Percentiles rank a stretch among this genome's conserved stretches.
Conservation (phyloP, 1,140 invertebrate species). For the Eufriesea mexicana region DNA sequence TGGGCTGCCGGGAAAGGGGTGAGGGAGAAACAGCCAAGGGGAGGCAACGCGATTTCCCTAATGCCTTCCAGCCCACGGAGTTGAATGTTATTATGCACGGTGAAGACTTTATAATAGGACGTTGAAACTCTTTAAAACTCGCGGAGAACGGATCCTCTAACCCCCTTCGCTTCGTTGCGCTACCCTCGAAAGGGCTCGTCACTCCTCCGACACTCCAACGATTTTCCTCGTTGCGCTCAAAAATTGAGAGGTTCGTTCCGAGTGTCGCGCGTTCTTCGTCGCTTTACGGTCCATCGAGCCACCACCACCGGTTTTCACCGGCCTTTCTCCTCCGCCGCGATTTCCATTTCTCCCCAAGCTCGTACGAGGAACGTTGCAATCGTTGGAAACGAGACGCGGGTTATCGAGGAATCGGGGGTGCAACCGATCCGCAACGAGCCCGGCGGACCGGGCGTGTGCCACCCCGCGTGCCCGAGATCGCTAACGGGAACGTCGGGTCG, state of each 20-base stretch:
- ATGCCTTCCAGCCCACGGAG: slow-evolving; percentile 80
- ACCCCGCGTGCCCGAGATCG: too few relatives aligned
- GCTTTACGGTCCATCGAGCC: not conserved
- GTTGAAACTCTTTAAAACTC: slow-evolving; percentile 80
- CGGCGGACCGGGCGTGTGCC: too few relatives aligned
- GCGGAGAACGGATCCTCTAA: slow-evolving; percentile 51
- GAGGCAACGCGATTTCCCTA: slow-evolving; percentile 78
- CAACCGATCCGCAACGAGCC: too few relatives aligned
- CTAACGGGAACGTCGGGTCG: slow-evolving; percentile 14
- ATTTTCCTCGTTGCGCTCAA: not conserved
- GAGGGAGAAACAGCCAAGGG: slow-evolving; percentile 54
- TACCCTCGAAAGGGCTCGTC: slow-evolving; percentile 28
- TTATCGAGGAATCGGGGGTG: too few relatives aligned
- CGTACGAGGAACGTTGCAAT: too few relatives aligned
- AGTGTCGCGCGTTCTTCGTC: not conserved
- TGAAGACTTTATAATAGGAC: slow-evolving; percentile 82
- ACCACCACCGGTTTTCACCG: too few relatives aligned
- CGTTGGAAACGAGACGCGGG: too few relatives aligned
- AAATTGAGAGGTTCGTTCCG: not conserved
- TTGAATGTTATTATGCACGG: slow-evolving; percentile 81
- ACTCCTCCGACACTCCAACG: not conserved
- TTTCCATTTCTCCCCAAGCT: too few relatives aligned
- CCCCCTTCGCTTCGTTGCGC: slow-evolving; percentile 26
- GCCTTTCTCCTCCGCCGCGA: too few relatives aligned
- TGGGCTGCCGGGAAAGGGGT: slow-evolving; percentile 26